Conservation (phyloP, 2,113 vertebrate species). For the Saccopteryx bilineata region DNA sequence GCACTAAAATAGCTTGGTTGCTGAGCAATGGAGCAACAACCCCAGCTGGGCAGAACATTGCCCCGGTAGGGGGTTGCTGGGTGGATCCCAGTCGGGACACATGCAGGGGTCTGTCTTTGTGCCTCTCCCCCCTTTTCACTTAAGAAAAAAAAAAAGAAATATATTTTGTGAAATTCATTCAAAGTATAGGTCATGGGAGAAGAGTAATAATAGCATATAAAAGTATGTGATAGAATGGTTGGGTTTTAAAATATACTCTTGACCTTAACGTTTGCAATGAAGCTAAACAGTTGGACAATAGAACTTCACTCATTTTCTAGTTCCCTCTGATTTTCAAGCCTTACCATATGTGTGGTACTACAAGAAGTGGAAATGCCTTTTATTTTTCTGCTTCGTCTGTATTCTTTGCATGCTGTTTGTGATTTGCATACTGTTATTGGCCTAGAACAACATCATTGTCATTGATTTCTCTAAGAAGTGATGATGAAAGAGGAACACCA, state of each 20-base stretch:
- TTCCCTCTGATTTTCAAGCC: neutral
- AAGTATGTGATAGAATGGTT: neutral
- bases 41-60: no score
- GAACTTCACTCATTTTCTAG: neutral
- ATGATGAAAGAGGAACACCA: neutral
- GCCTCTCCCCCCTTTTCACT: no score
- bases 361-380: neutral
- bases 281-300: neutral
- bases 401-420: neutral
- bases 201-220: neutral
- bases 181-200: neutral
- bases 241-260: neutral
- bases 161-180: slow-evolving; percentile 38
- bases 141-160: neutral
- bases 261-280: neutral
- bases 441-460: neutral
- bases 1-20: no score
- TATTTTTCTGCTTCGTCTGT: neutral
- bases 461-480: slow-evolving; percentile 10
- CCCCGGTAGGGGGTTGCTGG: no score
- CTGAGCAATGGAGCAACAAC: no score
- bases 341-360: neutral
- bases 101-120: no score
- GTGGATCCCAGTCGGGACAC: no score
- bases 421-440: neutral